These are phyloP conservation scores for Drosophila meridionalis DNA, from an alignment of 2,888 invertebrate genomes.

Conservation along the genomic window DNA sequence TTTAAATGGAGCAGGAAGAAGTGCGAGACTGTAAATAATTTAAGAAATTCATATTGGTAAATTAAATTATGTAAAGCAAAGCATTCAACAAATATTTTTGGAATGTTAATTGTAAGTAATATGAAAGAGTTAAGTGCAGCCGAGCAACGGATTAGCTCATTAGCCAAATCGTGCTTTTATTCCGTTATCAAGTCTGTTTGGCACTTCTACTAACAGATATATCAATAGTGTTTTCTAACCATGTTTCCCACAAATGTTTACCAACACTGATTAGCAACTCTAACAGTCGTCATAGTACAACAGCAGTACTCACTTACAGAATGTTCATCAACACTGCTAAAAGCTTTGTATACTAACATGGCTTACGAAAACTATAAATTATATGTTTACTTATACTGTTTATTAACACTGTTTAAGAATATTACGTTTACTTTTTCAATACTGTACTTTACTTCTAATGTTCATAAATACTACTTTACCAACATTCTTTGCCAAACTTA, in stretches of 20 bases:
- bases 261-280: no score
- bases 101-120: background rate
- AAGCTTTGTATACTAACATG: no score
- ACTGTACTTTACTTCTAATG: no score
- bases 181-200: background rate
- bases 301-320: no score
- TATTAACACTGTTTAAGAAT: background rate
- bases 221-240: background rate
- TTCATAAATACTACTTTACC: no score
- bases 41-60: background rate
- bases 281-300: no score
- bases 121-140: background rate
- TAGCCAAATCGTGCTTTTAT: background rate
- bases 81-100: background rate
- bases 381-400: no score
- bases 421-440: no score
- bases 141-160: background rate
- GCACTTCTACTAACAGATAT: no score
- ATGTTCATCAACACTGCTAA: no score
- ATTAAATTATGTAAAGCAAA: background rate
- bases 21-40: background rate
- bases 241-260: background rate
- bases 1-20: constrained; percentile 4
- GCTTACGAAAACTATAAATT: no score
- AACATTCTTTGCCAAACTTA: no score